A percentile compares a stretch with the other conserved stretches of the same genome.
Conservation (phyloP, 2,888 invertebrate species). For the Chorisops tibialis region DNA sequence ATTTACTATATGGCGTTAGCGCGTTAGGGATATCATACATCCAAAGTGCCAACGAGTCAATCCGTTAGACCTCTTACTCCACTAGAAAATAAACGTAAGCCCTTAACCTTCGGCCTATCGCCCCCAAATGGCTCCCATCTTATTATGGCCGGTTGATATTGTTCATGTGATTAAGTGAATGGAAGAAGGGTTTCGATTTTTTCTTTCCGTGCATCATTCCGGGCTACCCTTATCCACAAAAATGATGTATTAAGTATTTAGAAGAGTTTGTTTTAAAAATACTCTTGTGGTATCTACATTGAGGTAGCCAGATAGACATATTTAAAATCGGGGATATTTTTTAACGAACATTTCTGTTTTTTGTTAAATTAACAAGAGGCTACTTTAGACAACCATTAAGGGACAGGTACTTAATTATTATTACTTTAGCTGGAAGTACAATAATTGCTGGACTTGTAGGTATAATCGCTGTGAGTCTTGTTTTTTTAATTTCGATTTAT, state of each 20-base stretch:
- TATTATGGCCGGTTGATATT: conserved; percentile 1
- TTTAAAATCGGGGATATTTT: too few relatives aligned
- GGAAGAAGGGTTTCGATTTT: not conserved
- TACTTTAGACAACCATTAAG: too few relatives aligned
- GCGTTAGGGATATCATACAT: not conserved
- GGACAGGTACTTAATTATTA: too few relatives aligned
- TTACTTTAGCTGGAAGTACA: too few relatives aligned
- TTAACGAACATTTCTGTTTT: too few relatives aligned
- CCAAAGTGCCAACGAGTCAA: conserved; percentile 6
- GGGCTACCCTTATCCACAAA: not conserved
- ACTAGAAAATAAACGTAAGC: not conserved
- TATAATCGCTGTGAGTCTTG: too few relatives aligned
- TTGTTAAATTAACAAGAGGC: too few relatives aligned
- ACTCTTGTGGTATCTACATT: too few relatives aligned
- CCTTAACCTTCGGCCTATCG: conserved; percentile 3
- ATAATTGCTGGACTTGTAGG: too few relatives aligned
- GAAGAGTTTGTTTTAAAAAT: too few relatives aligned
- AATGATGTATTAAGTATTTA: conserved; percentile 10
- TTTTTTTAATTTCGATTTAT: too few relatives aligned
- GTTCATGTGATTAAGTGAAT: conserved; percentile 22
- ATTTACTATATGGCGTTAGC: conserved; percentile 11
- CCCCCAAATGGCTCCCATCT: conserved; percentile 1
- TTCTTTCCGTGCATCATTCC: not conserved
- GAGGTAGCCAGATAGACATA: too few relatives aligned
- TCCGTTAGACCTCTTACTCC: conserved; percentile 1